phyloP scores from a whole-genome alignment of 2,888 invertebrate species.

The Cheilosia soror region DNA sequence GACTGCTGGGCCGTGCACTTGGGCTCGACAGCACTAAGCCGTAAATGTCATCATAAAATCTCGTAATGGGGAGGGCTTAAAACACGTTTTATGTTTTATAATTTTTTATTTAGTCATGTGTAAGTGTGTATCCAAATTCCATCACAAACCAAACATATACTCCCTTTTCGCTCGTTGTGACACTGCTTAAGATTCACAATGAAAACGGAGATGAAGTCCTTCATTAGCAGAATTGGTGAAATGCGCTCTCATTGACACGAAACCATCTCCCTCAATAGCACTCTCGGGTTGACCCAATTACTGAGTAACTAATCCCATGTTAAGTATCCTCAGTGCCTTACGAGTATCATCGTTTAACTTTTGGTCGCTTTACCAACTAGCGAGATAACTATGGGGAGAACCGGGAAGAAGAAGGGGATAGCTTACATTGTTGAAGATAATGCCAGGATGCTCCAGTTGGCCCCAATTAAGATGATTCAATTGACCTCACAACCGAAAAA shows the following conservation, averaged over 20 bases:
- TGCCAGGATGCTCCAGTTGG: constrained; percentile 63
- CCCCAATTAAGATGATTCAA: constrained; percentile 67
- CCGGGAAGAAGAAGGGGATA: neutral
- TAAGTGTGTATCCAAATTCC: constrained; percentile 1
- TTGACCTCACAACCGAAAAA: constrained; percentile 45
- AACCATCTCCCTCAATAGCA: neutral
- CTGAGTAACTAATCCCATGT: constrained; percentile 53
- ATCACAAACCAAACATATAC: constrained; percentile 37
- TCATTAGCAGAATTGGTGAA: constrained; percentile 48
- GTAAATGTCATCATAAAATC: constrained; percentile 58
- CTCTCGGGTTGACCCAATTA: constrained; percentile 61
- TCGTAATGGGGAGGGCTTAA: constrained; percentile 6
- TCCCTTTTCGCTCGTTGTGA: constrained; percentile 34
- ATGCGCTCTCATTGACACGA: constrained; percentile 6
- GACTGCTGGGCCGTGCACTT: constrained; percentile 48
- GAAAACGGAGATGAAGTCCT: constrained; percentile 28
- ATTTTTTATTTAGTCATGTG: constrained; percentile 24
- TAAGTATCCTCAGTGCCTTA: constrained; percentile 59
- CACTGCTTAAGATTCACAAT: constrained; percentile 18
- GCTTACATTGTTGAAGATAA: constrained; percentile 65
- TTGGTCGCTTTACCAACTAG: constrained; percentile 47
- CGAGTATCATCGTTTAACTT: constrained; percentile 58
- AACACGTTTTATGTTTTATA: constrained; percentile 64
- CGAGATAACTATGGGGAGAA: neutral
- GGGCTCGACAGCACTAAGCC: constrained; percentile 47